A percentile compares a stretch with the other conserved stretches of the same genome.
phyloP scores from a whole-genome alignment of 2,113 vertebrate species.

The Poecile atricapillus region DNA sequence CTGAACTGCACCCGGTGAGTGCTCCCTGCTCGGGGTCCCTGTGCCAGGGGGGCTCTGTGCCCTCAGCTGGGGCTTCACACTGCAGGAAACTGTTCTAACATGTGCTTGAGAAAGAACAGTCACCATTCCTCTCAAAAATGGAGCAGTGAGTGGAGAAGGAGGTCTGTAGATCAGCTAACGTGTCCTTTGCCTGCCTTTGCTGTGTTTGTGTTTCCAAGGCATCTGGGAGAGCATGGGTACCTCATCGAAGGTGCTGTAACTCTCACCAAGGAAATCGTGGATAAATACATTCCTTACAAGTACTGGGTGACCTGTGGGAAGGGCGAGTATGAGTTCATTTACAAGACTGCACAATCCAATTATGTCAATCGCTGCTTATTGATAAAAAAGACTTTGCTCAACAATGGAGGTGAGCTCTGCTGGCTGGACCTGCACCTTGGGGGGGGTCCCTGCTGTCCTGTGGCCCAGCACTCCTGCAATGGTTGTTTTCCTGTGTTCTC shows the following conservation, averaged over 20 bases:
- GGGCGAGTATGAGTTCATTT: constrained; percentile 62
- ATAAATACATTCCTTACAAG: constrained; percentile 81
- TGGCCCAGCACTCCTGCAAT: neutral
- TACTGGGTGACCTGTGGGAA: constrained; percentile 61
- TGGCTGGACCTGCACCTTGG: neutral
- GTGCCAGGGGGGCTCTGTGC: fast-evolving
- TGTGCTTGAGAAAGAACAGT: neutral
- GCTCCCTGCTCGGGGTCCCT: neutral
- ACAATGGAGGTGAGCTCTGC: neutral
- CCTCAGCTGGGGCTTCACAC: neutral
- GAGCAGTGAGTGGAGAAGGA: neutral
- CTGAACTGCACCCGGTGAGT: constrained; percentile 48
- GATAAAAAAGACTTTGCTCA: neutral
- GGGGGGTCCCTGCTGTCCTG: neutral
- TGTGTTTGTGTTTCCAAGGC: constrained; percentile 53
- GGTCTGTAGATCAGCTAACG: fast-evolving
- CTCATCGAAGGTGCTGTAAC: constrained; percentile 76
- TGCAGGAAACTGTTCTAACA: neutral
- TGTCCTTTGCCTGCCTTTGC: neutral
- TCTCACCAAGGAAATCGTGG: constrained; percentile 11
- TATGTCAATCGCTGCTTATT: constrained; percentile 41
- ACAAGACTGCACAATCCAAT: fast-evolving
- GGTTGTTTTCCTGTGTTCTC: neutral
- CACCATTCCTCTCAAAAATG: neutral
- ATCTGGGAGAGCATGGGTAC: constrained; percentile 71